These are phyloP conservation scores for Eulithis prunata DNA, from an alignment of 2,888 invertebrate species.

Conservation along the genomic window DNA sequence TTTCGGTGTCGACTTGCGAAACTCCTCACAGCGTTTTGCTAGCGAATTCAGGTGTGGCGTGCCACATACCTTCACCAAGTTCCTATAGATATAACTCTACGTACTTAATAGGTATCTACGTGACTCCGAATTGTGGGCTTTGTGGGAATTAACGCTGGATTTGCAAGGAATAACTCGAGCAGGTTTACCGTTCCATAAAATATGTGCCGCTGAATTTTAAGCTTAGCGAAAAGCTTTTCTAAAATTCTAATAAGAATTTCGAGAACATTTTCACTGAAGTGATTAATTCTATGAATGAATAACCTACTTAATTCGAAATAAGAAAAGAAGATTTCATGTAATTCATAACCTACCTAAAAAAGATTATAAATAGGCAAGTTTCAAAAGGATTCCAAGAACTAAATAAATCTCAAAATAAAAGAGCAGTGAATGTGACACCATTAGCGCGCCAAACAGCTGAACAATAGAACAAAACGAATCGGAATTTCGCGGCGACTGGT, in stretches of 20 bases:
- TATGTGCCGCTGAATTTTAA: conserved; percentile 28
- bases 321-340: too few relatives aligned
- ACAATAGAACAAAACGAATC: conserved; percentile 70
- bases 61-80: conserved; percentile 32
- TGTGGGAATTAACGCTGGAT: conserved; percentile 72
- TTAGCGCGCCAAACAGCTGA: conserved; percentile 65
- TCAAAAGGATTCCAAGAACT: conserved; percentile 51
- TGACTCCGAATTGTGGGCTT: conserved; percentile 72
- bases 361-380: too few relatives aligned
- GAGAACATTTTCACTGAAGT: background rate
- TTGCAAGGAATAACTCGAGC: conserved; percentile 65
- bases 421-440: conserved; percentile 74
- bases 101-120: conserved; percentile 54
- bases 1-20: conserved; percentile 81
- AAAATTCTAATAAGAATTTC: conserved; percentile 5
- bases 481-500: conserved; percentile 69
- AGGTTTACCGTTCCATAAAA: conserved; percentile 45
- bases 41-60: conserved; percentile 65
- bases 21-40: conserved; percentile 65
- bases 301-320: too few relatives aligned
- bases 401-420: conserved; percentile 57
- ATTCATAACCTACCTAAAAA: background rate
- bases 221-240: conserved; percentile 15
- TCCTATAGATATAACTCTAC: conserved; percentile 24
- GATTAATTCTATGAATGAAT: background rate